These are phyloP conservation scores for Neomorphus geoffroyi DNA, from an alignment of 2,797 vertebrate species.

Conservation along the genomic window DNA sequence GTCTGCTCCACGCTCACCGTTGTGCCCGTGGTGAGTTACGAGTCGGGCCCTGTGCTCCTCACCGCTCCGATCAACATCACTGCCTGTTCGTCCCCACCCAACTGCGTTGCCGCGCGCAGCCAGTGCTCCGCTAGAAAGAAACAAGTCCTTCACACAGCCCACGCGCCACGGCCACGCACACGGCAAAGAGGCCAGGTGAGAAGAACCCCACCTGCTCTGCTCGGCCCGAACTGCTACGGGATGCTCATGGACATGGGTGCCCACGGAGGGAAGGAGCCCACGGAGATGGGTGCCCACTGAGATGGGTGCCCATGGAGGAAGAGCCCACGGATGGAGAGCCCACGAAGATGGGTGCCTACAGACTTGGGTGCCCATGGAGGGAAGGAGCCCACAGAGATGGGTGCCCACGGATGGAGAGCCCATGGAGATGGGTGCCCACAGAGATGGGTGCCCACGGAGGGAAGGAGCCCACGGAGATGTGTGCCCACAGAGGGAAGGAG, in stretches of 20 bases:
- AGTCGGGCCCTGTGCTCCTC: not conserved
- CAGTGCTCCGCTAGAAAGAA: not conserved
- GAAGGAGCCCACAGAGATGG: no score
- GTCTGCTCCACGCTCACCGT: not conserved
- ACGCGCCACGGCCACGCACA: accelerated
- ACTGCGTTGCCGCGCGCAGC: accelerated
- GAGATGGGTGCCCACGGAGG: not conserved
- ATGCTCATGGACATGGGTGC: not conserved
- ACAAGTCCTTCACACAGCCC: not conserved
- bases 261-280: no score
- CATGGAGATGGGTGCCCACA: no score
- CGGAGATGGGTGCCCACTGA: no score
- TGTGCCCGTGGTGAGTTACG: not conserved
- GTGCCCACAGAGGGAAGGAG: no score
- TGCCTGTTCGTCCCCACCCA: not conserved
- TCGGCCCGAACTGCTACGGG: not conserved
- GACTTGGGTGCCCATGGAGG: no score
- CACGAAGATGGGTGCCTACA: not conserved
- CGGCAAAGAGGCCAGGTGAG: accelerated
- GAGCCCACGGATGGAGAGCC: no score
- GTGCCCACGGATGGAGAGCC: no score
- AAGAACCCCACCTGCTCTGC: accelerated
- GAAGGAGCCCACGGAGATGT: no score
- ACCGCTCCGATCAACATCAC: not conserved
- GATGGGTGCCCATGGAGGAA: no score